Evolutionary conservation across 2,113 vertebrate genomes (phyloP).

Genomic region (Python bivittatus): DNA sequence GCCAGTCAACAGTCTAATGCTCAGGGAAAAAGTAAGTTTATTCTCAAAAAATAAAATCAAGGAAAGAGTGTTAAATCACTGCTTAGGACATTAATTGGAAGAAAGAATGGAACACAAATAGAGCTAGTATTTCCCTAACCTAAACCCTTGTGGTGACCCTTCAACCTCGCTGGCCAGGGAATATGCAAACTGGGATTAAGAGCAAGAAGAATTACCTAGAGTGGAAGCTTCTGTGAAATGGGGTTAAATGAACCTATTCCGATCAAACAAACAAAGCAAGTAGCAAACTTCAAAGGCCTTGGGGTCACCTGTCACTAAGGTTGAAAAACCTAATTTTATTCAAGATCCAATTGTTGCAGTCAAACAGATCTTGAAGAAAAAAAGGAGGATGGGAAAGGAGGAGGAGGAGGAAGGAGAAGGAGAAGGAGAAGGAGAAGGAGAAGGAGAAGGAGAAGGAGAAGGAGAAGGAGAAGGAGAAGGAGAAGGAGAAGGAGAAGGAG

Average conservation of each 20-base stretch:
- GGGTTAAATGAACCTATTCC: background rate
- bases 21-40: background rate
- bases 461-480: too few species aligned
- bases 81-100: background rate
- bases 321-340: background rate
- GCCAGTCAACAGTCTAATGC: background rate
- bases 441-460: accelerated
- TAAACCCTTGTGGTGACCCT: background rate
- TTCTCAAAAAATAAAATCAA: background rate
- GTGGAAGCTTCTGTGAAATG: background rate
- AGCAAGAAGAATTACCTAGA: background rate
- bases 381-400: background rate
- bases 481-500: too few species aligned
- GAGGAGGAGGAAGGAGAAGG: background rate
- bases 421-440: background rate
- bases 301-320: background rate
- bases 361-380: background rate
- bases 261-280: background rate
- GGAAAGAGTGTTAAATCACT: background rate
- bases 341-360: background rate
- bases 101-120: background rate
- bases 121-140: background rate
- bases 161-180: background rate
- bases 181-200: background rate
- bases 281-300: background rate